Base-by-base conservation (phyloP, 2,797 vertebrate genomes). In the Spheniscus humboldti region DNA sequence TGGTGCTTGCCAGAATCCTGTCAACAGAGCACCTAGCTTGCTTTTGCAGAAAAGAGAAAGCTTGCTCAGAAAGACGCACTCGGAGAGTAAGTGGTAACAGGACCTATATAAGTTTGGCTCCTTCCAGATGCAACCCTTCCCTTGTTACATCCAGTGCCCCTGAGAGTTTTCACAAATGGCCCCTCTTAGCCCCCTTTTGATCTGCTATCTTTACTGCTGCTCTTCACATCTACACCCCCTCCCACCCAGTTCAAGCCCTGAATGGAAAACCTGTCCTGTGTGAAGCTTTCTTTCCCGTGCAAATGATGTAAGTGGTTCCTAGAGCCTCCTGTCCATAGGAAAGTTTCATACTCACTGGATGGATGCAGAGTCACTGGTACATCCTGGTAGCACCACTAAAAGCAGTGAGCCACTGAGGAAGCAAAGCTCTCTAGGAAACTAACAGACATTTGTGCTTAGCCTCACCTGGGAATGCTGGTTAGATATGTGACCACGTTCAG, bases 391-490 rank as follows among this genome's bases (percentile, higher is more conserved):
- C 11, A 78, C 39, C 66, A 37, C 16, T 43, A 45, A 67, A 87
- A 68, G 63, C 27, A 39, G 17, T 0, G 1, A 91, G 25, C 30
- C 43, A 57, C 13, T 13, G 24, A 31, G 30, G 24, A 91, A 82
- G 27, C 10, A 92, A 69, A 90, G 53, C 24, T 57, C 24, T 56
- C 13, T 3, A 52, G 37, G 48, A 94, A 81, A 86, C 19, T 59
- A 67, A 52, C 18, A 59, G 56, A 43, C 37, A 2, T 9, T 50
- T 66, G 30, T 79, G 39, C 68, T 86, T 27, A 76, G 59, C 30
- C 96, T 98, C 92, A 99, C 99, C 99, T 99, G 96, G 99, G 99
- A 91, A 99, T 99, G 96, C 99, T 99, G 92, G 99, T 99, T 97
- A 99, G 98, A 87, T 99, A 99, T 2, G 99, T 99, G 86, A 99